Evolutionary conservation across 2,113 vertebrate genomes (phyloP).

Genomic region (Barnardius zonarius): DNA sequence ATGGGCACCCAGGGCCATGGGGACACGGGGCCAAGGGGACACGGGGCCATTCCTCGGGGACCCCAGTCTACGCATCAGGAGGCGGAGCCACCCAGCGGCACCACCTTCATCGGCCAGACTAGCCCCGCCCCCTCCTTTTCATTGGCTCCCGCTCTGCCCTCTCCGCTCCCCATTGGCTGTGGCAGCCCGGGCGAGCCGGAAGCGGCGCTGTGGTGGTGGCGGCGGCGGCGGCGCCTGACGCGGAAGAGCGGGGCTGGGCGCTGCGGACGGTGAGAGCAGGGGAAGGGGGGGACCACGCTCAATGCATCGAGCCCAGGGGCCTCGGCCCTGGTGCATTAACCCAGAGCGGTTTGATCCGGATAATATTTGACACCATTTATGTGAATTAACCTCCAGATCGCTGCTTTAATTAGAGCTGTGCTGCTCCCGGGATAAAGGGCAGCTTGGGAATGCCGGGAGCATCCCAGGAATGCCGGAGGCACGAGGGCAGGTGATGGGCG

Average conservation of each 20-base stretch:
- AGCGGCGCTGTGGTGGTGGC: neutral
- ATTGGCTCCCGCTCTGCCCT: accelerated
- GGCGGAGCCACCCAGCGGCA: accelerated
- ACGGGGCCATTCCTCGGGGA: neutral
- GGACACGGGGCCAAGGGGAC: neutral
- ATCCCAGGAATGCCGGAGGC: neutral
- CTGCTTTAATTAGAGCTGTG: constrained; percentile 35
- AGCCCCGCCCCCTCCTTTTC: accelerated
- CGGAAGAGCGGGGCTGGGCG: neutral
- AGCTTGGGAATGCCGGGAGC: neutral
- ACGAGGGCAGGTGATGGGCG: neutral
- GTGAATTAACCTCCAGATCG: constrained; percentile 25
- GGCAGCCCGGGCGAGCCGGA: neutral
- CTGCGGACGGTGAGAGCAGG: neutral
- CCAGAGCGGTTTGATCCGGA: neutral
- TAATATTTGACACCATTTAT: constrained; percentile 34
- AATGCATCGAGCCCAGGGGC: neutral
- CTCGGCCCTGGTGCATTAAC: neutral
- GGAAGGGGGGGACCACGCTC: neutral
- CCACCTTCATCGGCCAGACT: accelerated
- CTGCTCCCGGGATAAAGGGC: neutral
- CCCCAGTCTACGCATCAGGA: accelerated
- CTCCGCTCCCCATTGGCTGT: neutral
- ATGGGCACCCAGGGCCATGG: neutral
- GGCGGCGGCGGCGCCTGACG: neutral